Evolutionary conservation across 2,888 invertebrate species (phyloP).

Genomic region (Andrena bucephala): DNA sequence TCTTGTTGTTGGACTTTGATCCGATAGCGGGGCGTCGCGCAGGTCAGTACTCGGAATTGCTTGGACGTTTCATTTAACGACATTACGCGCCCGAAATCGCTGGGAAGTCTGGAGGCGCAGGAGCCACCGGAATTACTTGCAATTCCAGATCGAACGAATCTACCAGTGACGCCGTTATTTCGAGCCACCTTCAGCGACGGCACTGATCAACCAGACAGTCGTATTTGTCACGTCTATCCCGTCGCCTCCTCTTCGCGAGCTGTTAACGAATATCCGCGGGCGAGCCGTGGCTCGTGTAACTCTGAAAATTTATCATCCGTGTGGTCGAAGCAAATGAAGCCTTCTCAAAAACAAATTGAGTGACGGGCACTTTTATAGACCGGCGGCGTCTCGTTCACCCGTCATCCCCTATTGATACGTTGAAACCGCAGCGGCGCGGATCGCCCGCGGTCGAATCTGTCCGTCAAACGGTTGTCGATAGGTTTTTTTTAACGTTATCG

Average conservation of each 20-base stretch:
- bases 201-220: not conserved
- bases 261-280: constrained; percentile 25
- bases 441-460: not conserved
- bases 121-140: not conserved
- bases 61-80: not conserved
- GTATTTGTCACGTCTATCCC: constrained; percentile 15
- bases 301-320: not conserved
- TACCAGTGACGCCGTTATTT: not conserved
- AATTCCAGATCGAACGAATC: not conserved
- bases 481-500: not conserved
- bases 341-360: too few relatives aligned
- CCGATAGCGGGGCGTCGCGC: not conserved
- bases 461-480: not conserved
- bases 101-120: not conserved
- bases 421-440: not conserved
- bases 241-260: not conserved
- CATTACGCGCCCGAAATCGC: not conserved
- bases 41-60: not conserved
- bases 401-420: too few relatives aligned
- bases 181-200: not conserved
- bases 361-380: too few relatives aligned
- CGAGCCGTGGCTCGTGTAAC: not conserved
- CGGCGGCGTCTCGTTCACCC: too few relatives aligned
- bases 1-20: constrained; percentile 10
- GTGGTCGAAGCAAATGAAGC: too few relatives aligned